These are phyloP conservation scores for Macrocentrus cingulum DNA, from an alignment of 1,140 invertebrate genomes.

Conservation along the genomic window DNA sequence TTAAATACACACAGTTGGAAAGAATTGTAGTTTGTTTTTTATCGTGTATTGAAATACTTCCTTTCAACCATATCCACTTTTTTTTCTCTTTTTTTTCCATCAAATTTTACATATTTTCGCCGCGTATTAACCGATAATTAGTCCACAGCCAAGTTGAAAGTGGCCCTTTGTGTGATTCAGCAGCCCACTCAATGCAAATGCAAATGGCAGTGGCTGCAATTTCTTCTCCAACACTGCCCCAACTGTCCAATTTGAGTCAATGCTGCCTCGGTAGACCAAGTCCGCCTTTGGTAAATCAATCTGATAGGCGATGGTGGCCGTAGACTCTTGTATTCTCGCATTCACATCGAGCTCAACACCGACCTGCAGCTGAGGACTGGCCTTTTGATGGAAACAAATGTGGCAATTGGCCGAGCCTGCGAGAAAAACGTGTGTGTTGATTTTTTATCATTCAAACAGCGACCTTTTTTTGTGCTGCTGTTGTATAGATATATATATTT, in stretches of 20 bases:
- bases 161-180: slow-evolving; percentile 90
- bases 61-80: no score
- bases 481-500: no score
- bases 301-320: slow-evolving; percentile 94
- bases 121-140: slow-evolving; percentile 76
- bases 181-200: slow-evolving; percentile 87
- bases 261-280: slow-evolving; percentile 88
- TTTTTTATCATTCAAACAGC: no score
- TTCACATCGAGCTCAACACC: slow-evolving; percentile 87
- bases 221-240: slow-evolving; percentile 94
- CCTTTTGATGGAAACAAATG: slow-evolving; percentile 92
- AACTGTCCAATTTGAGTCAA: slow-evolving; percentile 95
- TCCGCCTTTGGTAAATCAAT: slow-evolving; percentile 95
- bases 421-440: neutral
- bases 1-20: no score
- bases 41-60: no score
- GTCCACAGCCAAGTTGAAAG: slow-evolving; percentile 83
- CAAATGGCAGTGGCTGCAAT: slow-evolving; percentile 89
- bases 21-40: no score
- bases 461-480: no score
- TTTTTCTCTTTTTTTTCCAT: no score
- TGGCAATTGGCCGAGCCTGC: slow-evolving; percentile 78
- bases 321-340: slow-evolving; percentile 83
- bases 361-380: slow-evolving; percentile 85
- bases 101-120: no score